Conservation (phyloP, 64 coral and sea anemone genomes). For the Dendrophyllia cribrosa region DNA sequence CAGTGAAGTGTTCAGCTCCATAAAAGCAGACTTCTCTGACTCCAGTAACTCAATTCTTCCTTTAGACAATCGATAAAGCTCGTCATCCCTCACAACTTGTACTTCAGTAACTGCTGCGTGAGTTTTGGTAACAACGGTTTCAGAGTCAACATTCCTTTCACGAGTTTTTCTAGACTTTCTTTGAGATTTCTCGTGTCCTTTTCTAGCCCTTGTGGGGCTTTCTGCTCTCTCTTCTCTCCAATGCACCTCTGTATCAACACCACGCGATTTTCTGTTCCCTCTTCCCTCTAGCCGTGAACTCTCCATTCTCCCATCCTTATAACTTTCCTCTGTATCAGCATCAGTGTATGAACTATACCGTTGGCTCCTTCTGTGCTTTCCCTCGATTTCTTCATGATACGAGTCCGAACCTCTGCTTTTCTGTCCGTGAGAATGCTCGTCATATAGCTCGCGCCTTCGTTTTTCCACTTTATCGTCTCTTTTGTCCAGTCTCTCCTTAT, state of each 20-base stretch:
- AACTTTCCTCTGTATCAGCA: not conserved
- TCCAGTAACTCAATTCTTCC: slow-evolving; percentile 77
- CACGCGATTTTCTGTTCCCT: not conserved
- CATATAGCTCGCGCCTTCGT: not conserved
- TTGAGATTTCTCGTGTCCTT: not conserved
- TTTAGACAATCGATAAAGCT: slow-evolving; percentile 59
- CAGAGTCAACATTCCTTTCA: slow-evolving; percentile 22
- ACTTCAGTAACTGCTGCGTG: slow-evolving; percentile 16
- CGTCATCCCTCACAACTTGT: slow-evolving; percentile 38
- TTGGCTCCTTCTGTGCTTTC: not conserved
- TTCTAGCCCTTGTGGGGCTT: slow-evolving; percentile 6
- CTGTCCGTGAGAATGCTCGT: not conserved
- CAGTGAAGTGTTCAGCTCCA: slow-evolving; percentile 89
- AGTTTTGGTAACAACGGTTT: slow-evolving; percentile 13
- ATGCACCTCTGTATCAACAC: not conserved
- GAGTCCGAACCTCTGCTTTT: not conserved
- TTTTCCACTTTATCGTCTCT: not conserved
- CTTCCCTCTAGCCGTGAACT: not conserved
- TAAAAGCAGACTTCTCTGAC: slow-evolving; percentile 65
- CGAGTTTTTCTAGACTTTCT: slow-evolving; percentile 29
- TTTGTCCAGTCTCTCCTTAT: not conserved
- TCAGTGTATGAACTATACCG: not conserved
- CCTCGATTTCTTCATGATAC: slow-evolving; percentile 6
- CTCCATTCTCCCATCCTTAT: not conserved
- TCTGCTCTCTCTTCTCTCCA: not conserved